Conservation (phyloP, 2,797 vertebrate genomes). For the Hippoglossus hippoglossus region DNA sequence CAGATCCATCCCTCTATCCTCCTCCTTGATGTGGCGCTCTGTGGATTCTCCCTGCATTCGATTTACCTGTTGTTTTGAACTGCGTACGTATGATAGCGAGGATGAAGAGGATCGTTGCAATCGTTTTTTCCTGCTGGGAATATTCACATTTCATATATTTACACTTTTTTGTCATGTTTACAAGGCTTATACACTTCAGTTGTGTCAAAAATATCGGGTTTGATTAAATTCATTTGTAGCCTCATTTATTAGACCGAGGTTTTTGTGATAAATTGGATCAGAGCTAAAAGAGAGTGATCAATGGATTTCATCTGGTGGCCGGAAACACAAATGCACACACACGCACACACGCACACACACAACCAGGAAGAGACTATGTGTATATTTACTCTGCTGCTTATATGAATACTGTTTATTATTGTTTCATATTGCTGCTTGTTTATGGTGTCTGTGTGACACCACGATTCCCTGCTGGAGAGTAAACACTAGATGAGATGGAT, state of each 20-base stretch:
- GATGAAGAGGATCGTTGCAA: background rate
- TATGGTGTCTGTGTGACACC: slow-evolving; percentile 57
- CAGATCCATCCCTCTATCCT: slow-evolving; percentile 36
- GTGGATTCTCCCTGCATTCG: slow-evolving; percentile 17
- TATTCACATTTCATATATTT: background rate
- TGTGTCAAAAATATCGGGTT: background rate
- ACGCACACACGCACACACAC: background rate
- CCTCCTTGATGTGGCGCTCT: slow-evolving; percentile 30
- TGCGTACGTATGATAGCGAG: background rate
- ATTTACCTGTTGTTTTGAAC: slow-evolving; percentile 36
- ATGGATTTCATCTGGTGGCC: no score
- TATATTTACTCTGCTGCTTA: slow-evolving; percentile 50
- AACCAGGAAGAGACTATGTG: slow-evolving; percentile 14
- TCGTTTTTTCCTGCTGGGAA: background rate
- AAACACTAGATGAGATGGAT: slow-evolving; percentile 61
- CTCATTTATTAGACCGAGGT: no score
- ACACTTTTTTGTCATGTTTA: no score
- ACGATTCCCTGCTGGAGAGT: slow-evolving; percentile 64
- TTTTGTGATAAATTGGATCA: no score
- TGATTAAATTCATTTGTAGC: no score
- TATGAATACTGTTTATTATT: slow-evolving; percentile 66
- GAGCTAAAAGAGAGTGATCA: no score
- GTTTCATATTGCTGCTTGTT: slow-evolving; percentile 60
- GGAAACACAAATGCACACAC: background rate
- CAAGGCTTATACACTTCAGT: background rate